Evolutionary conservation across 2,113 vertebrate species (phyloP).

Genomic region (Mormyrus iriodes): DNA sequence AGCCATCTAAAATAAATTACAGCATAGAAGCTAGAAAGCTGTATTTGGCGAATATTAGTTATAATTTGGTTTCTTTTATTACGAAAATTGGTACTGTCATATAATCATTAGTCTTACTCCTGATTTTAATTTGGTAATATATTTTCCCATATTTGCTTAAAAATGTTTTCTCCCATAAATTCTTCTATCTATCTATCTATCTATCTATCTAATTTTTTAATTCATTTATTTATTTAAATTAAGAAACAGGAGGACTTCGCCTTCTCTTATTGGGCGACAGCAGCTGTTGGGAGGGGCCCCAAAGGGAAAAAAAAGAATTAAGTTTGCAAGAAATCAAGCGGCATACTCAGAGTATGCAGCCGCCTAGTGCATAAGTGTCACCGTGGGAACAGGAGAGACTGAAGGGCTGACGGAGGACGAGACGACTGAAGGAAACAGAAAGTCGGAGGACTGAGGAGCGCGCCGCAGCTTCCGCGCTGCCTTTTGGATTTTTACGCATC

Average conservation of each 20-base stretch:
- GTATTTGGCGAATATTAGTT: neutral
- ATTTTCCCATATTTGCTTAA: neutral
- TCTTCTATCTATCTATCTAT: neutral
- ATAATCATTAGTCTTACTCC: neutral
- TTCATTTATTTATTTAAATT: neutral
- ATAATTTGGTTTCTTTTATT: neutral
- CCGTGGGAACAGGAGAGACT: conserved; percentile 14
- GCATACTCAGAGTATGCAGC: conserved; percentile 8
- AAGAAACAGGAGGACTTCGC: neutral
- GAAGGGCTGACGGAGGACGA: neutral
- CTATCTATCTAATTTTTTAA: neutral
- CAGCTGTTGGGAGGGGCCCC: conserved; percentile 24
- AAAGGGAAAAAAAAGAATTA: conserved; percentile 12
- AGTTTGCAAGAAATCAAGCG: conserved; percentile 10
- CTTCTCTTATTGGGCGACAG: conserved; percentile 17
- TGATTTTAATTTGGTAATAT: neutral
- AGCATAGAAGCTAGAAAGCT: neutral
- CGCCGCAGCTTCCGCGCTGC: neutral
- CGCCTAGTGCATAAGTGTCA: conserved; percentile 33
- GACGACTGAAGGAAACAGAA: neutral
- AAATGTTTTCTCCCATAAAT: neutral
- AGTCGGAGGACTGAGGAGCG: neutral
- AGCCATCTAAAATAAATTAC: neutral
- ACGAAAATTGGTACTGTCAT: neutral
- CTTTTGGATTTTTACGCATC: neutral